Evolutionary conservation across 2,888 invertebrate species (phyloP).

Genomic region (Drosophila quinaria): DNA sequence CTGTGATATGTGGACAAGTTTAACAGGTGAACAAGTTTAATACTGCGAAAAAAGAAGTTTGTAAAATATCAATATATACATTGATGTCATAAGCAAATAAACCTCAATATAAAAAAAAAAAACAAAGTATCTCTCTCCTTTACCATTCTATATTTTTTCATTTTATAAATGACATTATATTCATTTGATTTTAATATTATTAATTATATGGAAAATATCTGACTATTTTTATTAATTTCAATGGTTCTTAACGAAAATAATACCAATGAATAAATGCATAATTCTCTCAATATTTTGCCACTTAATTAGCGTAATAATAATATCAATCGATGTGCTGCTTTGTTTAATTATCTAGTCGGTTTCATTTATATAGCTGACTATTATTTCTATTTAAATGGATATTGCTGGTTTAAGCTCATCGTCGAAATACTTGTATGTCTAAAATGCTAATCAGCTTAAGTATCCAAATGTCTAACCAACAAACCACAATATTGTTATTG

Average conservation of each 20-base stretch:
- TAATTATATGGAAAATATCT: not conserved
- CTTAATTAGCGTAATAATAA: constrained; percentile 5
- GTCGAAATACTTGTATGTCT: constrained; percentile 6
- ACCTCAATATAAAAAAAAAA: too few species aligned
- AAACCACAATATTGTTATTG: constrained; percentile 70
- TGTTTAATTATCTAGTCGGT: constrained; percentile 18
- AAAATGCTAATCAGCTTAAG: constrained; percentile 67
- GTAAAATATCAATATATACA: too few species aligned
- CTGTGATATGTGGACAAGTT: not conserved
- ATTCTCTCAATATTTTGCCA: constrained; percentile 1
- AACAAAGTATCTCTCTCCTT: too few species aligned
- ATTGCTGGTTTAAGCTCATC: constrained; percentile 14
- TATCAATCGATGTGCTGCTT: constrained; percentile 4
- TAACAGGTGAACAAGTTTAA: not conserved
- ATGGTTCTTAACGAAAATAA: not conserved
- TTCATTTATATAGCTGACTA: constrained; percentile 1
- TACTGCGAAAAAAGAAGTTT: too few species aligned
- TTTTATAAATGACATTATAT: too few species aligned
- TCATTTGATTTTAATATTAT: too few species aligned
- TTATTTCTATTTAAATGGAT: constrained; percentile 15
- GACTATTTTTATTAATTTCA: not conserved
- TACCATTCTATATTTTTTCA: too few species aligned
- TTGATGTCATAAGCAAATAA: too few species aligned
- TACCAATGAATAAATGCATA: constrained; percentile 3
- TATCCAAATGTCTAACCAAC: constrained; percentile 44